Percentiles rank a stretch among this genome's conserved stretches.
These are phyloP conservation scores for Gastrophryne carolinensis DNA, from an alignment of 2,797 vertebrate species.

Conservation along the genomic window DNA sequence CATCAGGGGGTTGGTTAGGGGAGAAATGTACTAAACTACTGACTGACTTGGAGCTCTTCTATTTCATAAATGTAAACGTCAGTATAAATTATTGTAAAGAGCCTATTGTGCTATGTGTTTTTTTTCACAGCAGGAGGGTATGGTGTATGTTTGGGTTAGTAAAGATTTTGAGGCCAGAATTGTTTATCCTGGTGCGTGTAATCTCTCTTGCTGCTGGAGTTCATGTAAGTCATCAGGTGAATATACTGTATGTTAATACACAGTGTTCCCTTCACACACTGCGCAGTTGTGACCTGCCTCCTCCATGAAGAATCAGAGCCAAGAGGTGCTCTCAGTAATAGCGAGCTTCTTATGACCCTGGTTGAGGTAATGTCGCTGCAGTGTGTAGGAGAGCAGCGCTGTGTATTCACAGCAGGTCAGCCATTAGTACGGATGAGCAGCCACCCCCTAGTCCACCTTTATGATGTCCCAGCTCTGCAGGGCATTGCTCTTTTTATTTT, in stretches of 20 bases:
- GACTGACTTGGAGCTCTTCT: no score
- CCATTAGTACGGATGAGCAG: background rate
- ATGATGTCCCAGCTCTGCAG: background rate
- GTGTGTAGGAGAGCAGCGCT: background rate
- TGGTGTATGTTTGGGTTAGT: background rate
- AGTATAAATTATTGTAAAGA: no score
- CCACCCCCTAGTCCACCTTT: background rate
- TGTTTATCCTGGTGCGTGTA: background rate
- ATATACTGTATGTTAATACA: background rate
- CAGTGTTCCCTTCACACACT: background rate
- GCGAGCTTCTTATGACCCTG: background rate
- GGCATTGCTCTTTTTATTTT: background rate
- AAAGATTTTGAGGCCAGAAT: slow-evolving; percentile 1
- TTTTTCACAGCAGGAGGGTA: background rate
- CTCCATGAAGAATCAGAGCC: background rate
- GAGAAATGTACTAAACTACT: no score
- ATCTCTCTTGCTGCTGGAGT: background rate
- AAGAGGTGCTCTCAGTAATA: background rate
- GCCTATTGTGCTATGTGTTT: slow-evolving; percentile 2
- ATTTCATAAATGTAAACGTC: no score
- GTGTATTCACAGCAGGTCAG: slow-evolving; percentile 17
- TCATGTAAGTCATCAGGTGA: background rate
- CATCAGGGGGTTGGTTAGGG: no score
- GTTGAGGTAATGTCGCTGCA: background rate
- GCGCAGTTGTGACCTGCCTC: background rate